Evolutionary conservation across 2,888 invertebrate genomes (phyloP), one percentile per base, ranked within the genome.

Genomic region (Theristus sp.): DNA sequence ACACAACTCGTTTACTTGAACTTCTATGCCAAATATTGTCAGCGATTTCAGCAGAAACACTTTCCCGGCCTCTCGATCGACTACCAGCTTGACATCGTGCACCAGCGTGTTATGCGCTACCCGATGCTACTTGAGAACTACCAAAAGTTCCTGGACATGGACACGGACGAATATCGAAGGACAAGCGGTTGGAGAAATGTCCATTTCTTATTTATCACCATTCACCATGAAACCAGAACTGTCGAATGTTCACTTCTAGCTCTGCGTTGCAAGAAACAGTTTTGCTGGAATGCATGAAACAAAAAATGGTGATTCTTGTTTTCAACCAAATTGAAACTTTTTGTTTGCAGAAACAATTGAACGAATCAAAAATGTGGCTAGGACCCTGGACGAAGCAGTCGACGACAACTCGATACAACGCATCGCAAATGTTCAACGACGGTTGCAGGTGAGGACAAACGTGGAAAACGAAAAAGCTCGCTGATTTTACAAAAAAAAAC

Each of bases 101-200:
- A 63, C 52, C 63, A 63, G 52, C 59, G 63, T 2, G 38, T 63
- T 2, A 52, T 49, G 24, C 57, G 63, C 2, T 63, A 63, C 29
- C 57, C 59, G 1, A 54, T 63, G 26, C 46, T 63, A 38, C 25
- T 63, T 49, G n/a, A 59, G 25, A 28, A n/a, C 20, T 63, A 62
- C 52, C 25, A 29, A 1, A 63, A 63, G 38, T 57, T 57, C 47
- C 38, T 59, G 25, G 57, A 58, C n/a, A 27, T 49, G 49, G 49
- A 49, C 24, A 49, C 20, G 3, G 49, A 49, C 6, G 49, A 49
- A n/a, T n/a, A 49, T 24, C 13, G 49, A n/a, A 17, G n/a, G n/a
- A 20, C 20, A 10, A 49, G 49, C n/a, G 49, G 49, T 49, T n/a
- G 49, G 49, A 17, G 38, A 6, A 38, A 6, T n/a, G n/a, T n/a